These are phyloP conservation scores for Dynastes tityus DNA, from an alignment of 2,888 invertebrate species.

Conservation along the genomic window DNA sequence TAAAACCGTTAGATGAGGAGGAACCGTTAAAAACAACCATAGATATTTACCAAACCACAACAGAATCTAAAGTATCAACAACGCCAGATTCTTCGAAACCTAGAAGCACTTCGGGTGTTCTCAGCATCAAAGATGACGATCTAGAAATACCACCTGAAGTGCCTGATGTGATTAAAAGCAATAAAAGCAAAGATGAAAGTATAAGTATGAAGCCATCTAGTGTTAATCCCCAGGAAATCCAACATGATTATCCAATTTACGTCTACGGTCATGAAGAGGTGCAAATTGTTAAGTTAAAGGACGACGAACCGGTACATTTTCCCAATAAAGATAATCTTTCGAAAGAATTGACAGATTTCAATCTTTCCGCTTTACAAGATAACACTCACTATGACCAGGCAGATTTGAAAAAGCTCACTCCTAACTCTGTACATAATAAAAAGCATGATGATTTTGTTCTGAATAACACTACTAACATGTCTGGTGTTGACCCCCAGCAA, in stretches of 20 bases:
- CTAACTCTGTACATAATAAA: conserved; percentile 47
- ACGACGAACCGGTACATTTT: conserved; percentile 54
- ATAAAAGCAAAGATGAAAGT: conserved; percentile 52
- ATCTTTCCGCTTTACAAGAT: conserved; percentile 58
- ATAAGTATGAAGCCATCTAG: conserved; percentile 58
- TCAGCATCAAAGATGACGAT: conserved; percentile 49
- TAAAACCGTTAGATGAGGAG: not conserved
- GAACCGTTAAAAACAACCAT: conserved; percentile 2
- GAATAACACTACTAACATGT: conserved; percentile 60
- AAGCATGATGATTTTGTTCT: conserved; percentile 55
- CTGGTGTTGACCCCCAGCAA: conserved; percentile 36
- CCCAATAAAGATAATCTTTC: conserved; percentile 56
- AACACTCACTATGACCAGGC: conserved; percentile 42
- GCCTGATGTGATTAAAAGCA: conserved; percentile 12
- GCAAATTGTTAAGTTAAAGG: conserved; percentile 70
- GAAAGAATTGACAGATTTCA: conserved; percentile 65
- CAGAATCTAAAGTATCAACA: conserved; percentile 6
- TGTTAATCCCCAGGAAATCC: conserved; percentile 65
- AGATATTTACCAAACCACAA: conserved; percentile 21
- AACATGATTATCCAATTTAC: conserved; percentile 69
- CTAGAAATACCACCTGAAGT: conserved; percentile 49
- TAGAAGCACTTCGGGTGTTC: conserved; percentile 38
- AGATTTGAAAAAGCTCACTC: conserved; percentile 58
- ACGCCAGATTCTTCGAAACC: not conserved
- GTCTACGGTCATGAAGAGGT: conserved; percentile 70